Evolutionary conservation across 2,888 invertebrate species (phyloP).

Genomic region (Clostera curtula): DNA sequence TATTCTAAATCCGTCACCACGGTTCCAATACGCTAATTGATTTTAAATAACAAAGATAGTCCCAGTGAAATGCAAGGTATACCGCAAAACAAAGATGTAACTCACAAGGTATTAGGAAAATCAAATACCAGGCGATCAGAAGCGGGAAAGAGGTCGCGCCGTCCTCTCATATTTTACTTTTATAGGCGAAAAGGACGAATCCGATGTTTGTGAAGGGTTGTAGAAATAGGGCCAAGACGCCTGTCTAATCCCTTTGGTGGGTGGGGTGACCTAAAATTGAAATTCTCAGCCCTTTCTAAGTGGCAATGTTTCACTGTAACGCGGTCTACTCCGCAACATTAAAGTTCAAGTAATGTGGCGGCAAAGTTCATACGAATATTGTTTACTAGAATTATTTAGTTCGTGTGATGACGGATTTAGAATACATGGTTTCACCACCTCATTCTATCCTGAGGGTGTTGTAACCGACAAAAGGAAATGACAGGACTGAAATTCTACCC

Average conservation of each 20-base stretch:
- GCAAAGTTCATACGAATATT: no score
- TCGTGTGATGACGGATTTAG: no score
- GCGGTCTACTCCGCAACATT: constrained; percentile 32
- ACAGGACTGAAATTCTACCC: no score
- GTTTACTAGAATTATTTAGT: no score
- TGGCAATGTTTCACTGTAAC: constrained; percentile 36
- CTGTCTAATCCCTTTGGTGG: constrained; percentile 39
- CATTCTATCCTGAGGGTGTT: no score
- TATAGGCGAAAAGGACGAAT: constrained; percentile 36
- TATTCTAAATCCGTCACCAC: no score
- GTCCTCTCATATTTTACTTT: constrained; percentile 43
- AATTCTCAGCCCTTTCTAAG: constrained; percentile 41
- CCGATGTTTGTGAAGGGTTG: constrained; percentile 43
- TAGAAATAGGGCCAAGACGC: constrained; percentile 32
- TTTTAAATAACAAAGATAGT: no score
- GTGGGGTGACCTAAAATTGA: constrained; percentile 45
- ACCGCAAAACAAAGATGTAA: constrained; percentile 8
- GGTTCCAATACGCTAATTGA: no score
- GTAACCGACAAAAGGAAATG: no score
- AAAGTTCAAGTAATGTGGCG: constrained; percentile 43
- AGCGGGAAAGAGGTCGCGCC: constrained; percentile 25
- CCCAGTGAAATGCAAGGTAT: no score
- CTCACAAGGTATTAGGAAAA: constrained; percentile 13
- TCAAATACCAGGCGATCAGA: constrained; percentile 28
- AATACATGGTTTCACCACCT: no score